These are phyloP conservation scores for Vultur gryphus DNA, from an alignment of 2,797 vertebrate species.

Conservation along the genomic window DNA sequence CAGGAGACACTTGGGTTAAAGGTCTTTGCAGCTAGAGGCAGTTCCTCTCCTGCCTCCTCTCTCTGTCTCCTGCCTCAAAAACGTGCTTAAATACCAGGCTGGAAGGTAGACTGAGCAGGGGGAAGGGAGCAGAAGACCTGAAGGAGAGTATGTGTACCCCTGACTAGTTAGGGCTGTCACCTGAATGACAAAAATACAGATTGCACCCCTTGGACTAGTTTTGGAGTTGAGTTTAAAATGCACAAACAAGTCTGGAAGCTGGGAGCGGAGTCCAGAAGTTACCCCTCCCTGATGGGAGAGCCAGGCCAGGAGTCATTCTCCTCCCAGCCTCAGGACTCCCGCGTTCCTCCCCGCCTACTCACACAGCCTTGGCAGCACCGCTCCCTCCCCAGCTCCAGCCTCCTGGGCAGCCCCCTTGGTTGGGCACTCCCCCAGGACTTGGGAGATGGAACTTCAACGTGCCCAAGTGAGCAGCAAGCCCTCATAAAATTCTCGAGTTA, in stretches of 20 bases:
- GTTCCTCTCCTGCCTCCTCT: neutral
- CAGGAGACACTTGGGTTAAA: neutral
- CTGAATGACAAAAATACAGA: neutral
- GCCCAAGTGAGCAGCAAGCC: neutral
- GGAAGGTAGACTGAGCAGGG: neutral
- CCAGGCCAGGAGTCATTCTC: neutral
- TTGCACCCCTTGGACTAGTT: neutral
- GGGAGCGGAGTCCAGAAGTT: neutral
- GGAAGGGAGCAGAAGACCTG: neutral
- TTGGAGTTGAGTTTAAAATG: neutral
- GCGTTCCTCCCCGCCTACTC: neutral
- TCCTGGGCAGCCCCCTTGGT: neutral
- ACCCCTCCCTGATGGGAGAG: neutral
- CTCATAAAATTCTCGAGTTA: neutral
- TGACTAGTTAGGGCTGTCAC: neutral
- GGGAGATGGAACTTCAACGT: neutral
- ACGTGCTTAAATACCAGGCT: neutral
- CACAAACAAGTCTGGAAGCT: neutral
- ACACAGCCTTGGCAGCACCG: neutral
- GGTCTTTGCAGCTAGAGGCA: neutral
- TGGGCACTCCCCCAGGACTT: neutral
- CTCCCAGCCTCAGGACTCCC: neutral
- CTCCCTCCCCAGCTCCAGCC: neutral
- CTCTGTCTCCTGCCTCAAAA: neutral
- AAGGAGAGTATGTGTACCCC: neutral